Conservation (phyloP, 2,113 vertebrate genomes). For the Barbus barbus region DNA sequence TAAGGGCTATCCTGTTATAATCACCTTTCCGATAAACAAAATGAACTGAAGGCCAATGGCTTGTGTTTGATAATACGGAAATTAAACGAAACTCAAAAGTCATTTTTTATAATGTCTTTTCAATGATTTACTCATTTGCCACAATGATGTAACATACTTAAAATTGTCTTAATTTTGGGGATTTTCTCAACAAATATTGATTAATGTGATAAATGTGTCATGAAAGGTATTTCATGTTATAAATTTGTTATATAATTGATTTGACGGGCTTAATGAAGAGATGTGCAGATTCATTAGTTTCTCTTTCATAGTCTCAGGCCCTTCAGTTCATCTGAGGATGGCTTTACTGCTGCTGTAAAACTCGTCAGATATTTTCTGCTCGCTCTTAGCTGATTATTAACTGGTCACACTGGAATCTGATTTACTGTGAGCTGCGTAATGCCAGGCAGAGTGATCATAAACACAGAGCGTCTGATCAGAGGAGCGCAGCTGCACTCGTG, state of each 20-base stretch:
- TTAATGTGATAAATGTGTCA: no score
- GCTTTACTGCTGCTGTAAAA: slow-evolving; percentile 43
- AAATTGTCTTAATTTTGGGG: no score
- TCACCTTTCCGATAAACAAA: not conserved
- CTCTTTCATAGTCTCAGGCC: not conserved
- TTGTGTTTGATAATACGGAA: not conserved
- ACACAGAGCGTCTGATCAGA: not conserved
- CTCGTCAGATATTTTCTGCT: no score
- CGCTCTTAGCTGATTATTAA: slow-evolving; percentile 53
- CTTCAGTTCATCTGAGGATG: not conserved
- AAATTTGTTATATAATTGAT: not conserved
- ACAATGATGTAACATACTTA: no score
- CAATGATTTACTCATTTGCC: not conserved
- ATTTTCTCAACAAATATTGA: no score
- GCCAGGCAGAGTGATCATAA: no score
- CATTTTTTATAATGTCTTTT: not conserved
- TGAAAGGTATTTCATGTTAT: no score
- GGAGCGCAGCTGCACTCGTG: slow-evolving; percentile 2
- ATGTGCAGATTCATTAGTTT: not conserved
- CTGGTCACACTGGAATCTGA: no score
- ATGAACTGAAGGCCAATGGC: not conserved
- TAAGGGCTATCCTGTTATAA: not conserved
- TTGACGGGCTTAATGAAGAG: no score
- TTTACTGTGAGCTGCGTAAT: no score
- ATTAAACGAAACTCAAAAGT: not conserved